Evolutionary conservation across 1,140 invertebrate species (phyloP), one percentile per base, ranked within the genome.

Genomic region (Lordiphosa stackelbergi): DNA sequence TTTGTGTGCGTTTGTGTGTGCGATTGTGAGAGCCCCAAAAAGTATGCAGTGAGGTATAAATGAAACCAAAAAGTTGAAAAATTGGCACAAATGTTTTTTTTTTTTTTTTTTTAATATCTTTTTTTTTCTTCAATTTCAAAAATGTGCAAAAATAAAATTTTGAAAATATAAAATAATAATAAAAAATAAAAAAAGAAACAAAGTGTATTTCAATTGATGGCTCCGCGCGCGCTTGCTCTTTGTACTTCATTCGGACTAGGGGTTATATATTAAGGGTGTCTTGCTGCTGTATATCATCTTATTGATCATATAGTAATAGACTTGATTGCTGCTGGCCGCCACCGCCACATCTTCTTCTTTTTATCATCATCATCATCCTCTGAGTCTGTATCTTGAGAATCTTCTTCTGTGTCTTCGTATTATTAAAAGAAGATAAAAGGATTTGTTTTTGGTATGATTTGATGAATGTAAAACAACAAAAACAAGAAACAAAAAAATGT

Each of bases 1-100:
- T 40, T 24, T 52, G 28, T 47, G 9, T 10, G 16, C 16, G 43
- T 55, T 12, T 55, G 19, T 4, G 34, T 40, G 24, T 42, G 54
- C 4, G 5, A 22, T 41, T 38, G 48, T 38, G 42, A 31, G 28
- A 31, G 28, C 28, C 28, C 28, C 28, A 31, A 31, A 8, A 31
- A 8, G 28, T 31, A 31, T 31, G 34, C 9, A 11, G 47, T 48
- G 19, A 16, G 35, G 38, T 35, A 24, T 36, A 22, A 4, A 11
- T 40, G 12, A 31, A 45, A 45, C 24, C n/a, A 45, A 28, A 31
- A 31, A 31, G 22, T 0, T 2, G 22, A 31, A 31, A 7, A 8
- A 31, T 8, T 8, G 28, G 28, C 7, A 28, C 24, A 28, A 28
- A 28, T 28, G 24, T 28, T 28, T 31, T 31, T 31, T 7, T 7